phyloP scores from a whole-genome alignment of 1,140 invertebrate genomes.

The Nixonia krombeini region DNA sequence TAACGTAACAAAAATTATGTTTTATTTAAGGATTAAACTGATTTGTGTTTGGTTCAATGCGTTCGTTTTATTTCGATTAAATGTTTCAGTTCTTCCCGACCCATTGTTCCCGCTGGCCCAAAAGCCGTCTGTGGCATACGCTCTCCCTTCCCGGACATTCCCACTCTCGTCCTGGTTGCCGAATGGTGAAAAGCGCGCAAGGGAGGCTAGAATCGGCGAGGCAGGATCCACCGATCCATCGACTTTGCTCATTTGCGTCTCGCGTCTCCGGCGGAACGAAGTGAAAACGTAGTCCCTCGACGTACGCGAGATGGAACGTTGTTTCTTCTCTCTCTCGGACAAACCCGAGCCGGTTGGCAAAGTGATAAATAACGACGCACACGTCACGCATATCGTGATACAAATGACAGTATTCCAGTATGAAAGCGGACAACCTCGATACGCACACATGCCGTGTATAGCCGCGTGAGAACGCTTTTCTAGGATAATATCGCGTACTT shows the following conservation, averaged over 20 bases:
- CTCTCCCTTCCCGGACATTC: constrained; percentile 13
- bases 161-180: not conserved
- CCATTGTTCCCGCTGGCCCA: constrained; percentile 14
- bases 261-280: not conserved
- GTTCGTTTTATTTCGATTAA: constrained; percentile 69
- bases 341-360: constrained; percentile 1
- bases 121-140: constrained; percentile 18
- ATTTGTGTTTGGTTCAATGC: constrained; percentile 70
- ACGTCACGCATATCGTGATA: constrained; percentile 44
- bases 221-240: too few species aligned
- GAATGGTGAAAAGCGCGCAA: not conserved
- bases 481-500: too few species aligned
- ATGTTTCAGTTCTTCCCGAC: constrained; percentile 57
- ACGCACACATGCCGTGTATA: constrained; percentile 35
- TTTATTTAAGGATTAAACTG: constrained; percentile 72
- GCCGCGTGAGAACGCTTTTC: too few species aligned
- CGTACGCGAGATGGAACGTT: not conserved
- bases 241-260: too few species aligned
- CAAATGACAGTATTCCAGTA: constrained; percentile 43
- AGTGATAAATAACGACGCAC: constrained; percentile 27
- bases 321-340: not conserved
- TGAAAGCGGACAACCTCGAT: too few species aligned
- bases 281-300: constrained; percentile 36
- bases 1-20: constrained; percentile 69
- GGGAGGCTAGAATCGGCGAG: not conserved